phyloP scores from a whole-genome alignment of 2,888 invertebrate species.

The Eustalomyia histrio region DNA sequence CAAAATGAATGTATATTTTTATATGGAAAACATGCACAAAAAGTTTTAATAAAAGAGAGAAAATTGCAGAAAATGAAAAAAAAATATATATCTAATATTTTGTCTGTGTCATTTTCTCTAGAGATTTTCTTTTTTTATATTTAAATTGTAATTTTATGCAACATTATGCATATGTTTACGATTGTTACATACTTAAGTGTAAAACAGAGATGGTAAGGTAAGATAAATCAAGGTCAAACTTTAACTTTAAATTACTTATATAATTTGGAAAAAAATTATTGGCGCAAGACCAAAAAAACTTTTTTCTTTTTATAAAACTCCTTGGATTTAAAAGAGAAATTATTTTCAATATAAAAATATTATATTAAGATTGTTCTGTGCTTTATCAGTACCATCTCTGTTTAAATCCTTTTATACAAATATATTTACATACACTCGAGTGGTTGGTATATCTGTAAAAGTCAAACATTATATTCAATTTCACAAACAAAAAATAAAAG shows the following conservation, averaged over 20 bases:
- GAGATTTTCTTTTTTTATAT: neutral
- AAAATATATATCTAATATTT: neutral
- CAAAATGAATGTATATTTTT: slow-evolving; percentile 3
- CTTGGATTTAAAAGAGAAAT: no score
- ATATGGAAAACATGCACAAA: neutral
- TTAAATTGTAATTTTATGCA: slow-evolving; percentile 62
- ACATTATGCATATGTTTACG: slow-evolving; percentile 49
- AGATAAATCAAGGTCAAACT: neutral
- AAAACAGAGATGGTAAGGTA: neutral
- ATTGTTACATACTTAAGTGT: slow-evolving; percentile 1
- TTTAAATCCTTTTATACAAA: neutral
- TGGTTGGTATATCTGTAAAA: slow-evolving; percentile 17
- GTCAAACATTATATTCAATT: slow-evolving; percentile 35
- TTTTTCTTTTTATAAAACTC: no score
- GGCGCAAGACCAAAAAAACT: no score
- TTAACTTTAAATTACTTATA: no score
- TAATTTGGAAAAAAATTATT: no score
- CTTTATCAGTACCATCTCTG: neutral
- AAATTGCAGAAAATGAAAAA: neutral
- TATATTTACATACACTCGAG: neutral
- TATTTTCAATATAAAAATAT: no score
- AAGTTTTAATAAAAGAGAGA: neutral
- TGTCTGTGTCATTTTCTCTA: slow-evolving; percentile 27
- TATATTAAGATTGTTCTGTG: no score
- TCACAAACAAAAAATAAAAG: slow-evolving; percentile 19